These are phyloP conservation scores for Chrysocyon brachyurus DNA, from an alignment of 2,797 vertebrate species.

Conservation along the genomic window DNA sequence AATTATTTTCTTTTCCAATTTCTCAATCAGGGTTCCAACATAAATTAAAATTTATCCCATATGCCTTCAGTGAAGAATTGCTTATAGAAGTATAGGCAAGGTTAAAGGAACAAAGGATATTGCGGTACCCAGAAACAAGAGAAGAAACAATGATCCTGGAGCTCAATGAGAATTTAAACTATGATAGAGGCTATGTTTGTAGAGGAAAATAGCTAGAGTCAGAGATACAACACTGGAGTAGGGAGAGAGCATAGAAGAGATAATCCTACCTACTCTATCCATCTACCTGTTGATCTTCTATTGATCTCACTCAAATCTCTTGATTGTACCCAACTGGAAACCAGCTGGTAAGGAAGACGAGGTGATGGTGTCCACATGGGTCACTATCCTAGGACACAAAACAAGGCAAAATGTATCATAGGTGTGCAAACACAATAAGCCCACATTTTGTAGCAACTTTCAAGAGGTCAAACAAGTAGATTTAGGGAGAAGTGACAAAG, in stretches of 20 bases:
- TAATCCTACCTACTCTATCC: background rate
- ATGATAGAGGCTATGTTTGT: background rate
- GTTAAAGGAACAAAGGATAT: background rate
- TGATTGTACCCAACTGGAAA: background rate
- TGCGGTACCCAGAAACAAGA: background rate
- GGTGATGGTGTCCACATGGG: background rate
- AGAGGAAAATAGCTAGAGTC: background rate
- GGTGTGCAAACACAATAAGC: background rate
- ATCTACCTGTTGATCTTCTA: background rate
- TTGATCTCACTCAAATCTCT: no score
- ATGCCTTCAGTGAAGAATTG: background rate
- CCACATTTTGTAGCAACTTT: background rate
- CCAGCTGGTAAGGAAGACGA: background rate
- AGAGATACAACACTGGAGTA: background rate
- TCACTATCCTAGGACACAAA: background rate
- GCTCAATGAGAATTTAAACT: background rate
- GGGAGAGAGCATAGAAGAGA: background rate
- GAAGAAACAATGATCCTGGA: background rate
- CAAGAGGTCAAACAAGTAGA: background rate
- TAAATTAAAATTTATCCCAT: background rate
- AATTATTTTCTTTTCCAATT: background rate
- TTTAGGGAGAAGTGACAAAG: background rate
- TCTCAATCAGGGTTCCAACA: background rate
- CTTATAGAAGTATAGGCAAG: background rate
- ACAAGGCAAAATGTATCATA: background rate